Base-by-base conservation (phyloP, 1,140 invertebrate species). In the Heliothis subflexa region DNA sequence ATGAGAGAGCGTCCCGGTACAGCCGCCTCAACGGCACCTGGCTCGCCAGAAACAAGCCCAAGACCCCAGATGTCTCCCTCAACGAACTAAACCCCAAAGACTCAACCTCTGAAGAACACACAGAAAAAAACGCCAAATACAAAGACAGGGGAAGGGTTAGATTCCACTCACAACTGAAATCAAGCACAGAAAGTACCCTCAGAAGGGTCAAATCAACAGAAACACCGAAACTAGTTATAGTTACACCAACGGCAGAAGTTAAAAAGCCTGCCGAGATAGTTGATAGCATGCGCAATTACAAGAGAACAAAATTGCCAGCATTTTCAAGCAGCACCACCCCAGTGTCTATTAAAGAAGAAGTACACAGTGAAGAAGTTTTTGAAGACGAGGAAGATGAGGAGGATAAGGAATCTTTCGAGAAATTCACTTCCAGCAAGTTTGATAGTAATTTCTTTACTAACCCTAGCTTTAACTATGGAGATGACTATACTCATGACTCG, bases 81-180 rank as follows among this genome's bases (percentile, higher is more conserved):
- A 94, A 94, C 33, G 93, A 94, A 81, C 71, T 94, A 54, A 88
- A 88, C 52, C 90, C 90, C 52, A 91, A 94, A 88, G 91, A 91
- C 54, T 85, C 88, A 2, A 83, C 81, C 10, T 91, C 91, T 54
- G 91, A 93, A 78, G 93, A 94, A 81, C 84, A 92, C 40, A 87
- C 88, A 74, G 91, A 94, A 33, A 93, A 93, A 86, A 93, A 93
- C 85, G 89, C 88, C 21, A 94, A 94, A 86, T 93, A 93, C 70
- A 94, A 94, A 82, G 88, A 93, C 59, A 89, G 93, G 79, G 93
- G 93, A 89, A 93, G 91, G 74, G 83, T 93, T 13, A 85, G 87
- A 80, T 94, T 88, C 81, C 81, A 85, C 61, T 40, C 88, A n/a
- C 84, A 86, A 66, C 54, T 80, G 4, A 92, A 91, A 83, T 84